Conservation (phyloP, 2,113 vertebrate genomes). For the Aptenodytes forsteri region DNA sequence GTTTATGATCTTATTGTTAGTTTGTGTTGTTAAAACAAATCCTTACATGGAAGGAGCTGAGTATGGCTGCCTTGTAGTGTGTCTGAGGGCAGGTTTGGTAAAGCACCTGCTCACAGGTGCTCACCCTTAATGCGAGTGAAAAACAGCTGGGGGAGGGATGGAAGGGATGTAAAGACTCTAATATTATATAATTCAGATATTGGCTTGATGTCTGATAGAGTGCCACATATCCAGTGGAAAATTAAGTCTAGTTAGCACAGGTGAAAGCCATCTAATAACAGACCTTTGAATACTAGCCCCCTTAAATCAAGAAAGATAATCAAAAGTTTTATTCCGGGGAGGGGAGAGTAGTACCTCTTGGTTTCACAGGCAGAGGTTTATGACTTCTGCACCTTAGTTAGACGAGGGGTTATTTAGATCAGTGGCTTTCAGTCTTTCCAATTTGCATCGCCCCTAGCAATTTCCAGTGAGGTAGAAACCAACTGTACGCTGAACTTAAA, state of each 20-base stretch:
- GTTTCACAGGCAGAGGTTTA: not conserved
- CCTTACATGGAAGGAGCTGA: not conserved
- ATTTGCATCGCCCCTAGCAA: not conserved
- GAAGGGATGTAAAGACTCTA: too few species aligned
- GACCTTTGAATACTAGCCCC: not conserved
- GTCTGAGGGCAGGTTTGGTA: not conserved
- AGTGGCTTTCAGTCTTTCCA: not conserved
- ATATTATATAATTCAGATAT: not conserved
- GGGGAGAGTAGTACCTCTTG: not conserved
- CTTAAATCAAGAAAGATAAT: not conserved
- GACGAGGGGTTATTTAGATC: not conserved
- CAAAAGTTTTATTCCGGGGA: not conserved
- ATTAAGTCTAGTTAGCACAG: not conserved
- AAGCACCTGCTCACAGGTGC: not conserved
- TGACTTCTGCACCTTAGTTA: not conserved
- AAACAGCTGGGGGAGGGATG: not conserved
- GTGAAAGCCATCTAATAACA: not conserved
- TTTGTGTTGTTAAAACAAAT: not conserved
- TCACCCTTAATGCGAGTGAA: not conserved
- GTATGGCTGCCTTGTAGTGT: not conserved
- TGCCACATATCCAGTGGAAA: not conserved
- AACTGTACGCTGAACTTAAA: not conserved
- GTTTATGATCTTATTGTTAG: not conserved
- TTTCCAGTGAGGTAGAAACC: not conserved
- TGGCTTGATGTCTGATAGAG: not conserved